phyloP scores from a whole-genome alignment of 2,113 vertebrate genomes.

The Tautogolabrus adspersus region DNA sequence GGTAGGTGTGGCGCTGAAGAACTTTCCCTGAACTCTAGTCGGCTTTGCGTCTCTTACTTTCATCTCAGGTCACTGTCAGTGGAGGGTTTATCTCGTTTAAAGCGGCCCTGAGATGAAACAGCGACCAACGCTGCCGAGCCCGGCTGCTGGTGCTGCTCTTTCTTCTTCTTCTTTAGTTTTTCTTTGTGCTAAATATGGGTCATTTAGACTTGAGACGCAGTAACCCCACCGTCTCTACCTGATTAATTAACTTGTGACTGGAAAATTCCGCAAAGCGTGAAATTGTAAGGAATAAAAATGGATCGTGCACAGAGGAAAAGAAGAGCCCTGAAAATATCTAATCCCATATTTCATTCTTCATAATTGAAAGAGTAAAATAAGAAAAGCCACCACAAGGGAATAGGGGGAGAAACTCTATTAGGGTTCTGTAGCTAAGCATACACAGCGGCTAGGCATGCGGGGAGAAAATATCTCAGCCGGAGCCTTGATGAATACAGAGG shows the following conservation, averaged over 20 bases:
- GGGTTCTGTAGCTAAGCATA: constrained; percentile 17
- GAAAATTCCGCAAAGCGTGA: constrained; percentile 28
- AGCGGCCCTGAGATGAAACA: constrained; percentile 70
- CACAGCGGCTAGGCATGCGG: constrained; percentile 1
- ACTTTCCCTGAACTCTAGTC: constrained; percentile 82
- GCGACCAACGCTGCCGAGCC: constrained; percentile 43
- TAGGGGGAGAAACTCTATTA: constrained; percentile 17
- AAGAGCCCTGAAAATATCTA: constrained; percentile 26
- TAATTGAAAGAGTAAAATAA: constrained; percentile 54
- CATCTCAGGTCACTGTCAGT: constrained; percentile 83
- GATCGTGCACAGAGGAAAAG: constrained; percentile 2
- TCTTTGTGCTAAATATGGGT: constrained; percentile 60
- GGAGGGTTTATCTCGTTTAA: constrained; percentile 77
- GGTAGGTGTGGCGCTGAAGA: constrained; percentile 60
- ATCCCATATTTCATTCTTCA: constrained; percentile 37
- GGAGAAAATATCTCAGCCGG: constrained; percentile 32
- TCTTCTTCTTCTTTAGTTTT: constrained; percentile 40
- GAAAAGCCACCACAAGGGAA: constrained; percentile 29
- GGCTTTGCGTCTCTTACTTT: constrained; percentile 79
- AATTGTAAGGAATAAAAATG: constrained; percentile 39
- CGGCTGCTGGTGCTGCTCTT: constrained; percentile 11
- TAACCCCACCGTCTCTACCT: constrained; percentile 24
- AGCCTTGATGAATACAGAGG: constrained; percentile 45
- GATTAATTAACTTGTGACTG: constrained; percentile 58
- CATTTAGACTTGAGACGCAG: constrained; percentile 42